Evolutionary conservation across 2,888 invertebrate genomes (phyloP), one percentile per base, ranked within the genome.

Genomic region (Agrilus biguttatus): DNA sequence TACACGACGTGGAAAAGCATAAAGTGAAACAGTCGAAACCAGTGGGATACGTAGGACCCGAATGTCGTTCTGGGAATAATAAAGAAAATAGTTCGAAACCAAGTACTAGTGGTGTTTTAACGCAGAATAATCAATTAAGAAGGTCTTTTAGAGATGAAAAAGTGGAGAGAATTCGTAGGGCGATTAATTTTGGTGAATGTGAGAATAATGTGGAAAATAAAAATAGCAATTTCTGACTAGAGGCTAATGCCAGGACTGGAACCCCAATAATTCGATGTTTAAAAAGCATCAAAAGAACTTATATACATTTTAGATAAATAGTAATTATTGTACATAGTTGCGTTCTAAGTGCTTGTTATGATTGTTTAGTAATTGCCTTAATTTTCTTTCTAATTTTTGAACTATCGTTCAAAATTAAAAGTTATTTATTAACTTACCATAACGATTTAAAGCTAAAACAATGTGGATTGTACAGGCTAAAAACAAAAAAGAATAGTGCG

Each of bases 31-130:
- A 65, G 56, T 47, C 67, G 10, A 64, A 61, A 65, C 56, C 75
- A 1, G 62, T 69, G 1, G 76, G 75, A 1, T 77, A 76, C 56
- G 69, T 73, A 44, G 66, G 71, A 0, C 47, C 48, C 14, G 66
- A 68, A 21, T 21, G 21, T 6, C 6, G 1, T 2, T 21, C 21
- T 21, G 6, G 21, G 10, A 28, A 10, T 10, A 28, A 28, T 10
- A 28, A 28, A 28, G 28, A 28, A 28, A 28, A 28, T 5, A 28
- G 10, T 10, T 10, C 28, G 36, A 42, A 42, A 36, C 17, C 14
- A 13, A 14, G 14, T 37, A 33, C 21, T 37, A 42, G 14, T 34
- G 19, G 12, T 37, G 42, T 10, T 28, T 45, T 21, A 45, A 41
- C 28, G 17, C 41, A 17, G 34, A 45, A 5, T 41, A 41, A 14